Conservation (phyloP, 2,888 invertebrate genomes). For the Hedychridium roseum region DNA sequence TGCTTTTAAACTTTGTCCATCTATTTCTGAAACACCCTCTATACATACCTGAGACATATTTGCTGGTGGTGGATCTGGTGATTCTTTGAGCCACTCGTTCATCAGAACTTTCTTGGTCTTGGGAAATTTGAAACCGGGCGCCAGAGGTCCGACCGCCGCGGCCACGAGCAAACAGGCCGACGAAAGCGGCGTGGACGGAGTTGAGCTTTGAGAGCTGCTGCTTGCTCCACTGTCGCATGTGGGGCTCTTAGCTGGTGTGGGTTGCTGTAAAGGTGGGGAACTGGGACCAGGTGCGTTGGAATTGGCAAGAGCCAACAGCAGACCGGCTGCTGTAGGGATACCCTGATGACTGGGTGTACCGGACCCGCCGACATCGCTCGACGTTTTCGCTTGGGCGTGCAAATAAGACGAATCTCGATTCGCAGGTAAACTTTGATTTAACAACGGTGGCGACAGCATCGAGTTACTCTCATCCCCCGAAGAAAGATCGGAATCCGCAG, state of each 20-base stretch:
- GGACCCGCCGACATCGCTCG: constrained; percentile 14
- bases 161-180: constrained; percentile 84
- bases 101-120: constrained; percentile 90
- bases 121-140: constrained; percentile 86
- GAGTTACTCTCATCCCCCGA: constrained; percentile 77
- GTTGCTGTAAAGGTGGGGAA: constrained; percentile 51
- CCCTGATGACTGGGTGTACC: constrained; percentile 36
- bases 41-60: constrained; percentile 37
- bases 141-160: constrained; percentile 84
- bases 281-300: constrained; percentile 51
- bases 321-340: constrained; percentile 67
- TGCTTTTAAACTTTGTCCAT: no score
- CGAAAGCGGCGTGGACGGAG: constrained; percentile 72
- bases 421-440: constrained; percentile 48
- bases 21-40: no score
- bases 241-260: constrained; percentile 59
- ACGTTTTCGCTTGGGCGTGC: constrained; percentile 46
- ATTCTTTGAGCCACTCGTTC: constrained; percentile 89
- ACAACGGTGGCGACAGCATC: constrained; percentile 66
- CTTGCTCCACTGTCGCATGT: constrained; percentile 63
- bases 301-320: constrained; percentile 69
- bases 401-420: constrained; percentile 45
- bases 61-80: constrained; percentile 65
- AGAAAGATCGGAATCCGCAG: constrained; percentile 80
- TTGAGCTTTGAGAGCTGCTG: constrained; percentile 66